These are phyloP conservation scores for Dicrostonyx torquatus DNA, from an alignment of 2,797 vertebrate species.

Conservation along the genomic window DNA sequence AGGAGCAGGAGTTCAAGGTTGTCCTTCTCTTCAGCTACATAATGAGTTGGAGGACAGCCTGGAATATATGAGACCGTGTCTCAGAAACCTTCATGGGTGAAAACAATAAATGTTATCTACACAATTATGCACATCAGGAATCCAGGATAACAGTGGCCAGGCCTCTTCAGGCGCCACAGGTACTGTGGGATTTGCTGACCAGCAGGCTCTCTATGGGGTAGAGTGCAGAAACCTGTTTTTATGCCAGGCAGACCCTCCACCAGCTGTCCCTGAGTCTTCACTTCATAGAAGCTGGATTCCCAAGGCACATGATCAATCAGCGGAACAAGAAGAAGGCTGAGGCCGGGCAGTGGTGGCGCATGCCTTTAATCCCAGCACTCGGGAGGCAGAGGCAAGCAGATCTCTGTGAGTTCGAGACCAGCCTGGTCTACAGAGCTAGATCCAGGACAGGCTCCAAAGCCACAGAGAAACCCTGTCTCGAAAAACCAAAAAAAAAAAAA, in stretches of 20 bases:
- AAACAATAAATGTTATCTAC: background rate
- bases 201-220: background rate
- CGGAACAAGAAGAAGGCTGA: background rate
- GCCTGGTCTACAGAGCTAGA: too few species aligned
- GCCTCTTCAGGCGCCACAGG: background rate
- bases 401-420: too few species aligned
- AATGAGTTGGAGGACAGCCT: background rate
- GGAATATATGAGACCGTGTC: background rate
- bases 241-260: background rate
- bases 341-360: too few species aligned
- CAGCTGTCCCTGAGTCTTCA: background rate
- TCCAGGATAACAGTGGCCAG: background rate
- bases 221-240: background rate
- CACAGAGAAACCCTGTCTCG: too few species aligned
- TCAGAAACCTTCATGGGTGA: background rate
- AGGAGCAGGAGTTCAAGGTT: background rate
- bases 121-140: background rate
- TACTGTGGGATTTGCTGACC: background rate
- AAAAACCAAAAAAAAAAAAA: too few species aligned
- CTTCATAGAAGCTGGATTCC: background rate
- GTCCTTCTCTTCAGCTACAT: background rate
- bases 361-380: too few species aligned
- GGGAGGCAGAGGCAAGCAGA: too few species aligned
- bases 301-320: background rate
- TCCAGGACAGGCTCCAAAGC: too few species aligned